phyloP scores from a whole-genome alignment of 2,888 invertebrate genomes.

The Busseola fusca region DNA sequence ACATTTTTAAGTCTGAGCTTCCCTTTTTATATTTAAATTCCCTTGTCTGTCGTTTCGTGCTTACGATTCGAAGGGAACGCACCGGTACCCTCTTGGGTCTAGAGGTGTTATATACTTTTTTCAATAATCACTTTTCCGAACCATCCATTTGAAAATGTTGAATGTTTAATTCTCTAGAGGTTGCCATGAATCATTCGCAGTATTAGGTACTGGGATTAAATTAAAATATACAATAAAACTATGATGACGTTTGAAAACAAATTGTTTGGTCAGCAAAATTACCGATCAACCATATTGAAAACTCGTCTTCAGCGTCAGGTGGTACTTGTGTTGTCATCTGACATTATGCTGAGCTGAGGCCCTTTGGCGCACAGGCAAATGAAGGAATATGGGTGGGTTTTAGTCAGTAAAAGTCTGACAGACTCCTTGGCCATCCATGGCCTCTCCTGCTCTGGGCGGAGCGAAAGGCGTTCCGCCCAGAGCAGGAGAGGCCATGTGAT shows the following conservation, averaged over 20 bases:
- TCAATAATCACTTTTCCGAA: constrained; percentile 45
- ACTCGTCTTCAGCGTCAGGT: not conserved
- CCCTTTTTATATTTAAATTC: constrained; percentile 39
- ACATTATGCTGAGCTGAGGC: too few relatives aligned
- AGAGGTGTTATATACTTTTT: constrained; percentile 32
- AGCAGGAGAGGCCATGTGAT: too few relatives aligned
- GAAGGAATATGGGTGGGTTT: too few relatives aligned
- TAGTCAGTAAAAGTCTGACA: too few relatives aligned
- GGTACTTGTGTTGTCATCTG: too few relatives aligned
- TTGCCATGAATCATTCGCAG: constrained; percentile 2
- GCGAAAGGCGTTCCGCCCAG: too few relatives aligned
- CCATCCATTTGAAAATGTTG: constrained; percentile 36
- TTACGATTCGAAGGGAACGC: constrained; percentile 28
- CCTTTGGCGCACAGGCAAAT: too few relatives aligned
- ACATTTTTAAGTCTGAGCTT: constrained; percentile 24
- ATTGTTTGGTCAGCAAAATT: not conserved
- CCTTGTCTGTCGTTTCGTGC: constrained; percentile 33
- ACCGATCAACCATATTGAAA: not conserved
- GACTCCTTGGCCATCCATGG: too few relatives aligned
- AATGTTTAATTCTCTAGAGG: constrained; percentile 34
- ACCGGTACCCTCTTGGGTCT: constrained; percentile 19
- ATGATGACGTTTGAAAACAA: not conserved
- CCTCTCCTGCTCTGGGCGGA: too few relatives aligned
- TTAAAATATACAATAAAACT: not conserved
- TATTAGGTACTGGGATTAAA: not conserved